Conservation (phyloP, 1,140 invertebrate genomes). For the Brachionus plicatilis region DNA sequence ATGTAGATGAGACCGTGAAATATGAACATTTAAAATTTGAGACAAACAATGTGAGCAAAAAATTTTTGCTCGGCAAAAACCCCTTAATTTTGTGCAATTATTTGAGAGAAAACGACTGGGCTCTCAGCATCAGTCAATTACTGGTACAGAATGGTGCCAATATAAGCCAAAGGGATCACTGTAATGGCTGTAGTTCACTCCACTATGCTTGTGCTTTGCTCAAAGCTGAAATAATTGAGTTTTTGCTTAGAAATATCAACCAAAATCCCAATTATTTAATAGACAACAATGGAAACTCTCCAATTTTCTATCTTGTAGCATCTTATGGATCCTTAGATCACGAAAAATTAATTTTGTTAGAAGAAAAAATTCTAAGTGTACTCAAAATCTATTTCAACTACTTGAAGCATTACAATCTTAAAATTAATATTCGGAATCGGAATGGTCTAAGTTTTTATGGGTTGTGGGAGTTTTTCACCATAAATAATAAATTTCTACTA, state of each 20-base stretch:
- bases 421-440: background rate
- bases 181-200: background rate
- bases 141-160: slow-evolving; percentile 17
- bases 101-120: slow-evolving; percentile 18
- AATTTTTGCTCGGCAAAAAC: slow-evolving; percentile 23
- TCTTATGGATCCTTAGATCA: background rate
- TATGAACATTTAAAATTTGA: slow-evolving; percentile 15
- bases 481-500: background rate
- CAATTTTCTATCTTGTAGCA: slow-evolving; percentile 1
- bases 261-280: background rate
- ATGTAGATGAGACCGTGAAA: background rate
- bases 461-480: background rate
- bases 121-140: background rate
- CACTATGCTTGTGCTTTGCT: slow-evolving; percentile 37
- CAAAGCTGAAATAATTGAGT: background rate
- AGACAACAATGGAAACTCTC: slow-evolving; percentile 21
- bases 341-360: background rate
- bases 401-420: background rate
- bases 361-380: background rate
- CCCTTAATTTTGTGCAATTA: slow-evolving; percentile 14
- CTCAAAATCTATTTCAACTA: background rate
- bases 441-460: background rate
- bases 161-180: background rate
- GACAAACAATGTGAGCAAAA: background rate
- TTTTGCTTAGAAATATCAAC: background rate